Evolutionary conservation across 35 echinoderm and acorn worm species (phyloP), one percentile per base, ranked within the genome.

Genomic region (Anneissia japonica): DNA sequence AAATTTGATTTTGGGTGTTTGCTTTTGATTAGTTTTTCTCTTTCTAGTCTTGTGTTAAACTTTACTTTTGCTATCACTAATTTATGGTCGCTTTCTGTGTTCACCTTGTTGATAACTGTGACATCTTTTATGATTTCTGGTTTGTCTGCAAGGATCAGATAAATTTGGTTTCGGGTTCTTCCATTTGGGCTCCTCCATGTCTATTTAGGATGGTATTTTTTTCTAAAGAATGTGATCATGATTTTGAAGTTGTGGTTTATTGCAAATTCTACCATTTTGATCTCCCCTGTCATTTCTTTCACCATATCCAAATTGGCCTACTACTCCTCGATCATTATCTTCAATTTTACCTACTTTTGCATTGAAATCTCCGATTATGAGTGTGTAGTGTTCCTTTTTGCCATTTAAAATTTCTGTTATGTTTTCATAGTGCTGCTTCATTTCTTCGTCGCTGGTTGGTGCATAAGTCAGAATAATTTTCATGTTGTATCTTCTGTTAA

Each of bases 191-290:
- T 85, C 79, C 19, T 82, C 86, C 77, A 82, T 14, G 76, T 82
- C 86, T 77, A 88, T 81, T 39, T 88, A 0, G 28, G 51, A 32
- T 28, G 55, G 82, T 32, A 30, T 51, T 36, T 88, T 29, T 82
- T 88, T n/a, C n/a, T n/a, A n/a, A 85, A 85, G 31, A 74, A 85
- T 78, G 83, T 85, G 64, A 79, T 85, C 46, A 79, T 32, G 29
- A 88, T 81, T 88, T 88, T 88, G 0, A 88, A 38, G 30, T 88
- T 56, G 86, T 29, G 82, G 7, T 77, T 88, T 38, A 37, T 41
- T 21, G 86, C 76, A 46, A 83, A 83, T 51, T 83, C 37, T 29
- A 83, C 31, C 12, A 83, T 36, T 32, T 28, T 83, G 37, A n/a
- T 88, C 77, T 45, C 86, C 86, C 37, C 86, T 88, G 77, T 88